Percentiles rank a stretch among this genome's conserved stretches.
Conservation (phyloP, 2,797 vertebrate genomes). For the Smutsia temminckii region DNA sequence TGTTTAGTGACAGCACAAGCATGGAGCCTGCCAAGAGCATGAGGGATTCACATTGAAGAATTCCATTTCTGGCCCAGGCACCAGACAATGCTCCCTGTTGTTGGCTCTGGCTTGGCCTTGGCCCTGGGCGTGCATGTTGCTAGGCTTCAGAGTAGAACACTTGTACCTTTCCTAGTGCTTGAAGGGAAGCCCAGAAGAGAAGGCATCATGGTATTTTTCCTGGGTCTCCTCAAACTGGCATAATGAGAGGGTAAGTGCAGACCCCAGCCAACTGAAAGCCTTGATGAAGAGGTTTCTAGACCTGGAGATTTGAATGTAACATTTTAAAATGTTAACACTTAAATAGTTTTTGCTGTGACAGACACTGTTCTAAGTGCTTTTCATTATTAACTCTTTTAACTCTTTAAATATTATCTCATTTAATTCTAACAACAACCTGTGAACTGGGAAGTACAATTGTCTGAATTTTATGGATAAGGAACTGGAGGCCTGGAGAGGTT, state of each 20-base stretch:
- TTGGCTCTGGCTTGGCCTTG: neutral
- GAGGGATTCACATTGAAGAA: neutral
- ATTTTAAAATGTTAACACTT: neutral
- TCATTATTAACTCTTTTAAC: slow-evolving; percentile 14
- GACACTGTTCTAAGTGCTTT: slow-evolving; percentile 14
- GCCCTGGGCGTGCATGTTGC: neutral
- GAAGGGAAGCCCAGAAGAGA: neutral
- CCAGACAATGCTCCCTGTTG: neutral
- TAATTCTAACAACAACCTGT: neutral
- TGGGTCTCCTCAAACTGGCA: neutral
- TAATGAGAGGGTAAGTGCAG: neutral
- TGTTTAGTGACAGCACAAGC: neutral
- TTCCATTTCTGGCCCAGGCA: neutral
- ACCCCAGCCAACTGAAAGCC: neutral
- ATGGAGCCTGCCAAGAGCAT: neutral
- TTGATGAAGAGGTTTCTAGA: neutral
- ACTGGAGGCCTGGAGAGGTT: neutral
- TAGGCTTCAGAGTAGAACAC: neutral
- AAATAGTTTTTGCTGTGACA: neutral
- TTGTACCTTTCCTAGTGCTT: neutral
- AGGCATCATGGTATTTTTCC: neutral
- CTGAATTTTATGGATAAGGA: slow-evolving; percentile 28
- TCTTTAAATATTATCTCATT: slow-evolving; percentile 34
- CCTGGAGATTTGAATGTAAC: neutral
- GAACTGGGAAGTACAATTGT: neutral